Conservation (phyloP, 2,797 vertebrate genomes). For the Sorex maritimensis region DNA sequence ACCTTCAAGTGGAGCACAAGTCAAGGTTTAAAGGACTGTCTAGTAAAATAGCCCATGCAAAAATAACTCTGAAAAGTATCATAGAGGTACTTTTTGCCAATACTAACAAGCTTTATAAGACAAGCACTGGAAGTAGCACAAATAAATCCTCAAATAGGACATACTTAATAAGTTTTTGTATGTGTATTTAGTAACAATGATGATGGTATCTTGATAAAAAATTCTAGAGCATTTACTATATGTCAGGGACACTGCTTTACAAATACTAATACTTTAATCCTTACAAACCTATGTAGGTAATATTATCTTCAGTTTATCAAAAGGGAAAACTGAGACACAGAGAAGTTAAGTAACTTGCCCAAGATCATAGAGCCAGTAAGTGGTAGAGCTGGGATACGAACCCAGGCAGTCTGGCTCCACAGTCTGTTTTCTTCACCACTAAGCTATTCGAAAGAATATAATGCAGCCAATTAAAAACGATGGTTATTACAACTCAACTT, state of each 20-base stretch:
- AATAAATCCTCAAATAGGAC: not conserved
- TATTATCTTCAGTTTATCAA: constrained; percentile 43
- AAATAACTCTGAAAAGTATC: constrained; percentile 62
- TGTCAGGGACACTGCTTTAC: constrained; percentile 36
- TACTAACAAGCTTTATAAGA: constrained; percentile 52
- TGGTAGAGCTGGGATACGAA: constrained; percentile 69
- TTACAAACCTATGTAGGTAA: constrained; percentile 9
- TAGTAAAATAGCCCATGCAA: constrained; percentile 37
- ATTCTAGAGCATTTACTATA: constrained; percentile 57
- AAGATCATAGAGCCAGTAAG: constrained; percentile 67
- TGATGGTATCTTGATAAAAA: constrained; percentile 28
- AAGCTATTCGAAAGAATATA: constrained; percentile 80
- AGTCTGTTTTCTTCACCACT: constrained; percentile 80
- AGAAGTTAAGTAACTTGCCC: constrained; percentile 51
- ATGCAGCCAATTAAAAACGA: constrained; percentile 76
- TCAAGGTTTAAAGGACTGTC: constrained; percentile 51
- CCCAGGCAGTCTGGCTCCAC: constrained; percentile 78
- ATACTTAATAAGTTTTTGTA: constrained; percentile 36
- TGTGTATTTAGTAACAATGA: constrained; percentile 17
- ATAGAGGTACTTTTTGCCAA: constrained; percentile 27
- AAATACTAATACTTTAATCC: constrained; percentile 34
- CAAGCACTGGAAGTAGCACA: constrained; percentile 53
- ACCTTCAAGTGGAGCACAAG: constrained; percentile 89
- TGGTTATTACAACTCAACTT: constrained; percentile 63
- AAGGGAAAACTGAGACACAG: constrained; percentile 63